Percentiles rank a stretch among this genome's conserved stretches.
phyloP scores from a whole-genome alignment of 2,888 invertebrate genomes.

The Sylvicola cinctus region DNA sequence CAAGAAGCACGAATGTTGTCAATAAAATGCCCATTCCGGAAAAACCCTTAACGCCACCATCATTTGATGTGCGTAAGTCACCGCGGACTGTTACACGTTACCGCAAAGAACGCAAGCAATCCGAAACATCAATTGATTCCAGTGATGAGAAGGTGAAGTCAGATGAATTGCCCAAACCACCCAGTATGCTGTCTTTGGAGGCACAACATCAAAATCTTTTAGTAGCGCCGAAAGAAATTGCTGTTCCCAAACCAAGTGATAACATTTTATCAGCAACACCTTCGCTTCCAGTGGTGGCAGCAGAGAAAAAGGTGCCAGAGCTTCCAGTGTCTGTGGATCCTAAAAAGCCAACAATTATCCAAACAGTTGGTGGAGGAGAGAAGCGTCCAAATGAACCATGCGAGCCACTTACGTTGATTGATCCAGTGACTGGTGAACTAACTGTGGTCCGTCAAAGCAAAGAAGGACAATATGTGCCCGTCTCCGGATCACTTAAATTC shows the following conservation, averaged over 20 bases:
- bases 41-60: background rate
- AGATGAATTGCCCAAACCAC: constrained; percentile 7
- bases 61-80: constrained; percentile 33
- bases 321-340: too few relatives aligned
- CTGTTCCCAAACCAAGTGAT: background rate
- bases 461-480: constrained; percentile 44
- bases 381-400: constrained; percentile 18
- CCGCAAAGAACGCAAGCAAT: constrained; percentile 39
- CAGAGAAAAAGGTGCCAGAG: background rate
- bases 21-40: constrained; percentile 10
- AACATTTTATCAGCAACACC: background rate
- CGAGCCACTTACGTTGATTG: constrained; percentile 45
- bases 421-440: constrained; percentile 52
- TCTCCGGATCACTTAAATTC: constrained; percentile 15
- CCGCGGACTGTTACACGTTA: constrained; percentile 36
- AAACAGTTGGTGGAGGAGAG: background rate
- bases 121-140: constrained; percentile 42
- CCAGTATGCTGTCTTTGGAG: too few relatives aligned
- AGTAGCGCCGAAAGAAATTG: background rate
- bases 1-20: constrained; percentile 23
- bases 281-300: too few relatives aligned
- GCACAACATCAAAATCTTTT: too few relatives aligned
- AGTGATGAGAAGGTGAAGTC: constrained; percentile 31
- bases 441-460: constrained; percentile 49
- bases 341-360: background rate